Percentiles rank a stretch among this genome's conserved stretches.
Conservation (phyloP, 2,113 vertebrate genomes). For the Camelus bactrianus region DNA sequence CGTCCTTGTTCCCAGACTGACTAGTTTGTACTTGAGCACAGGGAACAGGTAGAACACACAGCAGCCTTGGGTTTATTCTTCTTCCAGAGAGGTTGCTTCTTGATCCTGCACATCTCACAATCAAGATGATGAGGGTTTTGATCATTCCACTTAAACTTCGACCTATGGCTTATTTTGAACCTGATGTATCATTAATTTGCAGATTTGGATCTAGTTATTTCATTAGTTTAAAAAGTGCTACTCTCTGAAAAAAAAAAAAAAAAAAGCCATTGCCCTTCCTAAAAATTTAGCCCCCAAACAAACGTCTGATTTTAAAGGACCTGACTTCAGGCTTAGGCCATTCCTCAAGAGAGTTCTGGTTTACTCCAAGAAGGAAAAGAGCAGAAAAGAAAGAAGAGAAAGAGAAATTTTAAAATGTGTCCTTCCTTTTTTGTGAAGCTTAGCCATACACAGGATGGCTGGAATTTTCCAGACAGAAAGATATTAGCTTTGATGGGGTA, state of each 20-base stretch:
- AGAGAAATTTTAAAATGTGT: neutral
- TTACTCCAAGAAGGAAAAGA: neutral
- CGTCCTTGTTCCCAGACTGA: conserved; percentile 40
- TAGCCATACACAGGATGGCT: neutral
- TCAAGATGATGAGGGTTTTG: conserved; percentile 42
- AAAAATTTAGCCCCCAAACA: conserved; percentile 25
- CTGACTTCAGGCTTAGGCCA: neutral
- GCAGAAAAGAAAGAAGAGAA: neutral
- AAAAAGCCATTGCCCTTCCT: neutral
- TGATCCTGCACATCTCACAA: conserved; percentile 29
- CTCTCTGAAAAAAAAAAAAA: conserved; percentile 31
- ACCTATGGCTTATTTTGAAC: conserved; percentile 48
- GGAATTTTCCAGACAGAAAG: conserved; percentile 42
- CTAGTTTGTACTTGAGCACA: conserved; percentile 31
- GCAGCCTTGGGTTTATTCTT: conserved; percentile 31
- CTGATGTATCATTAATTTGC: conserved; percentile 30
- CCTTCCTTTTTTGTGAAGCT: neutral
- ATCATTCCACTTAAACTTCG: conserved; percentile 58
- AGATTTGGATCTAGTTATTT: conserved; percentile 54
- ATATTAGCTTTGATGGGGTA: neutral
- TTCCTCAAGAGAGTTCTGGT: neutral
- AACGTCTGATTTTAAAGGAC: conserved; percentile 7
- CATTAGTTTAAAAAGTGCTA: conserved; percentile 38
- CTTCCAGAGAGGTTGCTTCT: neutral
- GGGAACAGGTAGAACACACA: neutral